Percentiles rank a stretch among this genome's conserved stretches.
Evolutionary conservation across 1,140 invertebrate genomes (phyloP).

Genomic region (Oreohelix idahoensis): DNA sequence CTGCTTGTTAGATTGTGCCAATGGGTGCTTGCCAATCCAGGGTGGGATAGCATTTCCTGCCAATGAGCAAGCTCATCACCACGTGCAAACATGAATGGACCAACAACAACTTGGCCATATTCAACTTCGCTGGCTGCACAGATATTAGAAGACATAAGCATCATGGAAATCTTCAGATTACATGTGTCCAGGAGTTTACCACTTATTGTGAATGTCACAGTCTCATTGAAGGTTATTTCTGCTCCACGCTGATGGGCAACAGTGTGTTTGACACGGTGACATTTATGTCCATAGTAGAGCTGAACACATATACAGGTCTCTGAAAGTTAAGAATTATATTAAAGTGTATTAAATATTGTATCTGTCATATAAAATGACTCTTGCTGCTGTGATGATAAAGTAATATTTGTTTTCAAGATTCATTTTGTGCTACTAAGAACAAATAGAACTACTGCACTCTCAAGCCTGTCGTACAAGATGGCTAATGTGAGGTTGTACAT

Average conservation of each 20-base stretch:
- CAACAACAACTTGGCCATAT: constrained; percentile 63
- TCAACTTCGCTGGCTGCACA: constrained; percentile 51
- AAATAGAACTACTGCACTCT: too few relatives aligned
- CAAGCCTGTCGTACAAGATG: too few relatives aligned
- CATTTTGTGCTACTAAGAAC: too few relatives aligned
- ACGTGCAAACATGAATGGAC: constrained; percentile 71
- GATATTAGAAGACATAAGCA: constrained; percentile 47
- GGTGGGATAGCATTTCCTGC: constrained; percentile 70
- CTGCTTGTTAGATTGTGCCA: constrained; percentile 57
- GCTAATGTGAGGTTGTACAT: too few relatives aligned
- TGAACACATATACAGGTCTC: constrained; percentile 65
- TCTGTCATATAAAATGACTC: too few relatives aligned
- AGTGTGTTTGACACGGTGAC: constrained; percentile 68
- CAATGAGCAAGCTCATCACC: constrained; percentile 71
- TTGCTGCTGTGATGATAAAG: too few relatives aligned
- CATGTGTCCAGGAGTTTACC: constrained; percentile 65
- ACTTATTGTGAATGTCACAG: constrained; percentile 65
- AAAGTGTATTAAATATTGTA: too few relatives aligned
- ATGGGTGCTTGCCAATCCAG: constrained; percentile 50
- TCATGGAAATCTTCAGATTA: constrained; percentile 62
- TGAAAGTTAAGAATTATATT: constrained; percentile 51
- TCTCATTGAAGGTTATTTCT: constrained; percentile 68
- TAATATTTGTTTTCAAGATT: too few relatives aligned
- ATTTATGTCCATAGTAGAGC: constrained; percentile 64
- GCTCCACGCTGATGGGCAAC: constrained; percentile 40